phyloP scores from a whole-genome alignment of 2,797 vertebrate genomes.

The Syngnathus rostellatus region DNA sequence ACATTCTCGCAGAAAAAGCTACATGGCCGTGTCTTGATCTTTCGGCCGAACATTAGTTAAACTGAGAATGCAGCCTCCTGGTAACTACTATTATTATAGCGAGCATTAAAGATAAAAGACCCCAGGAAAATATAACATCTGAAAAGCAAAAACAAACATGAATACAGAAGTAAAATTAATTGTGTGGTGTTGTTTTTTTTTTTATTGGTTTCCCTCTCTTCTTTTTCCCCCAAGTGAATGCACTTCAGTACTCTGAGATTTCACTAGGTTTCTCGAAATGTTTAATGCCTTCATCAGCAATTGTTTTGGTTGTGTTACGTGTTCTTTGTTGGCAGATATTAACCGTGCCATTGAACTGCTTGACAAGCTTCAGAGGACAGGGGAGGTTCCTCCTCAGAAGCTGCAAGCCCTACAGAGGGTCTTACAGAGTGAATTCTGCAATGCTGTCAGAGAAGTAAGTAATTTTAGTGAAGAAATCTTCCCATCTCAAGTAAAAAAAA shows the following conservation, averaged over 20 bases:
- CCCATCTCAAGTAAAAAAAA: neutral
- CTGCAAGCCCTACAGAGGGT: slow-evolving; percentile 94
- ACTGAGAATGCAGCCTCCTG: too few species aligned
- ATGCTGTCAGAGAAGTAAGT: slow-evolving; percentile 92
- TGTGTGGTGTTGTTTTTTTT: too few species aligned
- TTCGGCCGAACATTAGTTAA: too few species aligned
- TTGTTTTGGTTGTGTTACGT: neutral
- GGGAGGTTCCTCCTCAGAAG: slow-evolving; percentile 95
- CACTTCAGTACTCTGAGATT: neutral
- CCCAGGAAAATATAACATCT: too few species aligned
- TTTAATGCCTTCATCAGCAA: neutral
- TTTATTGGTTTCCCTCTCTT: too few species aligned
- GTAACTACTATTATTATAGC: too few species aligned
- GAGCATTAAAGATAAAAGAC: too few species aligned
- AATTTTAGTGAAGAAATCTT: neutral
- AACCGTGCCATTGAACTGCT: slow-evolving; percentile 94
- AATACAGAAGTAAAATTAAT: too few species aligned
- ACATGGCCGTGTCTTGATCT: too few species aligned
- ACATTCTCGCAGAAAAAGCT: too few species aligned
- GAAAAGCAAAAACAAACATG: too few species aligned
- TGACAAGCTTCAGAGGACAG: slow-evolving; percentile 93
- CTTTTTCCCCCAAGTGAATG: too few species aligned
- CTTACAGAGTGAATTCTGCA: slow-evolving; percentile 98
- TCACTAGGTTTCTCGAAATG: neutral
- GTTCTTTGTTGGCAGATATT: slow-evolving; percentile 73